Percentiles rank a stretch among this genome's conserved stretches.
phyloP scores from a whole-genome alignment of 2,888 invertebrate genomes.

The Drosophila buzzatii region DNA sequence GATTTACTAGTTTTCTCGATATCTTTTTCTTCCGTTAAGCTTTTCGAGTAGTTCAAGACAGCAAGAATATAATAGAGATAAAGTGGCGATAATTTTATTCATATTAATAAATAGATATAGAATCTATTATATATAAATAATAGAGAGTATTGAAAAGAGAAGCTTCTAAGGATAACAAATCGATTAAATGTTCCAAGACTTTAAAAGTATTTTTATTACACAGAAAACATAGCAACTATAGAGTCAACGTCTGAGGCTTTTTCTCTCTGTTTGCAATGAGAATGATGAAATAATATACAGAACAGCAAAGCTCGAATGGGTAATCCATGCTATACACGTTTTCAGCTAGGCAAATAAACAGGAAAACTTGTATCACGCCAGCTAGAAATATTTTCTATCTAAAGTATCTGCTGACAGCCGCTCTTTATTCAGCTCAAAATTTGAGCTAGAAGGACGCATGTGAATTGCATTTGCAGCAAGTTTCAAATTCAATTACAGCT shows the following conservation, averaged over 20 bases:
- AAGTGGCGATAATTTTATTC: neutral
- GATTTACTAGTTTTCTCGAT: no score
- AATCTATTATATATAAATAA: neutral
- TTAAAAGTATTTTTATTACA: no score
- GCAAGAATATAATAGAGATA: neutral
- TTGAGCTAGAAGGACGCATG: conserved; percentile 17
- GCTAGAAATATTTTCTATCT: neutral
- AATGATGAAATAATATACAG: neutral
- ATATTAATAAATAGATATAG: neutral
- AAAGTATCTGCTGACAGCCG: neutral
- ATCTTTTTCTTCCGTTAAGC: neutral
- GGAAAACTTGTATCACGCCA: neutral
- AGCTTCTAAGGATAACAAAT: no score
- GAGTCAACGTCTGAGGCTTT: no score
- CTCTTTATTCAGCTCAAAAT: neutral
- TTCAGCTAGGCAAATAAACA: neutral
- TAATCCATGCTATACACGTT: neutral
- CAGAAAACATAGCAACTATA: neutral
- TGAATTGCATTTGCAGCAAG: conserved; percentile 41
- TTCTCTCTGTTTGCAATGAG: no score
- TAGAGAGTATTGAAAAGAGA: neutral
- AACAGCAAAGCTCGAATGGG: neutral
- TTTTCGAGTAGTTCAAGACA: neutral
- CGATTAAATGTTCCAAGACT: no score
- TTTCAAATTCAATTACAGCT: conserved; percentile 40